phyloP scores from a whole-genome alignment of 2,888 invertebrate genomes.

The Drymonia ruficornis region DNA sequence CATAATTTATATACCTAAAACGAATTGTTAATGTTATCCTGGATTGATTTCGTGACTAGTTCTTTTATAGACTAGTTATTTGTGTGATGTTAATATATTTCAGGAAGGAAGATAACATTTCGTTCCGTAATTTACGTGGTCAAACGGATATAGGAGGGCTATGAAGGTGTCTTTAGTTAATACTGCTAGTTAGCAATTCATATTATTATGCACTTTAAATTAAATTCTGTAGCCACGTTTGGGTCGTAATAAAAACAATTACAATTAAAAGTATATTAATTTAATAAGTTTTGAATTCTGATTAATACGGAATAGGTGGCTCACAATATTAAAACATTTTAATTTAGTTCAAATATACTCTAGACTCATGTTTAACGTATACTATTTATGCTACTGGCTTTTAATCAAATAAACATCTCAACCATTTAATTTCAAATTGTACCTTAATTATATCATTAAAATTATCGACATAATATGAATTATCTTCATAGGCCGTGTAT shows the following conservation, averaged over 20 bases:
- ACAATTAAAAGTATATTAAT: too few relatives aligned
- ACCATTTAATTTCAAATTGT: conserved; percentile 31
- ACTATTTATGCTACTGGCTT: conserved; percentile 18
- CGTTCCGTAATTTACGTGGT: not conserved
- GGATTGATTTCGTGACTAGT: conserved; percentile 3
- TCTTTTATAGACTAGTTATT: conserved; percentile 7
- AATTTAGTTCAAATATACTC: not conserved
- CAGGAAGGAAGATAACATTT: not conserved
- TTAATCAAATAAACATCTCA: conserved; percentile 40
- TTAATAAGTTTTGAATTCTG: too few relatives aligned
- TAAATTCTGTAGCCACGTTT: too few relatives aligned
- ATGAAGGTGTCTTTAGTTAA: not conserved
- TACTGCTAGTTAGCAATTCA: too few relatives aligned
- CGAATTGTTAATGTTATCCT: not conserved
- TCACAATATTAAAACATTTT: too few relatives aligned
- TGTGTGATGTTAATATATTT: conserved; percentile 4
- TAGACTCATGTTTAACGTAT: conserved; percentile 9
- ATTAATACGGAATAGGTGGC: too few relatives aligned
- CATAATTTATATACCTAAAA: too few relatives aligned
- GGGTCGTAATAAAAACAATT: too few relatives aligned
- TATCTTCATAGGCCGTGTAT: not conserved
- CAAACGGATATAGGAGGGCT: too few relatives aligned
- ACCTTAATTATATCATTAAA: conserved; percentile 25
- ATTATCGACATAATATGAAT: conserved; percentile 30
- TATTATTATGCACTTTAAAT: too few relatives aligned